Conservation (phyloP, 2,113 vertebrate genomes). For the Uropsilus gracilis region DNA sequence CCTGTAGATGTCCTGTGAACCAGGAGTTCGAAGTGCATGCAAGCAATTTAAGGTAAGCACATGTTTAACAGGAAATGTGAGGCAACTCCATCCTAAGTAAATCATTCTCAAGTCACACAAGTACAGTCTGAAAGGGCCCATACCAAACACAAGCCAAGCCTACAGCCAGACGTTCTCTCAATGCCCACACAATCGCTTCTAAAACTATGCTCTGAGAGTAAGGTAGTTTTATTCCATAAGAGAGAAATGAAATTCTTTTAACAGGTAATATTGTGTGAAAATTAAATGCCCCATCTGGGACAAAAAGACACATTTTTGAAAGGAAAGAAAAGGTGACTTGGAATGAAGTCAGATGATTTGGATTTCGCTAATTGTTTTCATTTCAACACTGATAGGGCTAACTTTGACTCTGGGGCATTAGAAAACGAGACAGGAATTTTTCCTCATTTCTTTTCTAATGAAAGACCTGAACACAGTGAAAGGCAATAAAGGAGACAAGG, state of each 20-base stretch:
- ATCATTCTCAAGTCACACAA: neutral
- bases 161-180: neutral
- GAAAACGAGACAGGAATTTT: neutral
- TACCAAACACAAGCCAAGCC: neutral
- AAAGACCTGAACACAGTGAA: neutral
- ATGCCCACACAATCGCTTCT: slow-evolving; percentile 8
- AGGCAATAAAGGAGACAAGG: neutral
- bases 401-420: neutral
- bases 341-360: neutral
- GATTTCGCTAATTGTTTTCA: neutral
- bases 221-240: neutral
- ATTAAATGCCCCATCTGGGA: neutral
- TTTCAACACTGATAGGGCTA: neutral
- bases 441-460: neutral
- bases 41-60: neutral
- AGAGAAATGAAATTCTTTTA: neutral
- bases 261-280: neutral
- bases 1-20: neutral
- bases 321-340: neutral
- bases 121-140: neutral
- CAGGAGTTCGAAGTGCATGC: neutral
- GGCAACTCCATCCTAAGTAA: neutral
- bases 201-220: neutral
- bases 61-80: neutral
- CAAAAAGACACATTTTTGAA: neutral